A percentile compares a stretch with the other conserved stretches of the same genome.
Evolutionary conservation across 2,113 vertebrate species (phyloP).

Genomic region (Alligator sinensis): DNA sequence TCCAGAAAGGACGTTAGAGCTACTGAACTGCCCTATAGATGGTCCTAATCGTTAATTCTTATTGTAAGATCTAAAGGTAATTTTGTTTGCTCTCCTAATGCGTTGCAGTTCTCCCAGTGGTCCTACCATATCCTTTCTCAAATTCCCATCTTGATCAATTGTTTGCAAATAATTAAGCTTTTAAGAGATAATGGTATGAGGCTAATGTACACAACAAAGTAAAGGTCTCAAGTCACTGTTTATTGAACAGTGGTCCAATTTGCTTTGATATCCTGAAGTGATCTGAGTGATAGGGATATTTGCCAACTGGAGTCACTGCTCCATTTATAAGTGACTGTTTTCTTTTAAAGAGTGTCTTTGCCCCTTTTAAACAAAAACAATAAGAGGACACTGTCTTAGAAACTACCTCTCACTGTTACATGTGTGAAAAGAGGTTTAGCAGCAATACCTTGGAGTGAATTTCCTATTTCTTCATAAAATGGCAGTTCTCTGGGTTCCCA

Average conservation of each 20-base stretch:
- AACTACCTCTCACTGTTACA: neutral
- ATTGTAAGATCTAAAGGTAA: conserved; percentile 84
- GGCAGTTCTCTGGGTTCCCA: conserved; percentile 32
- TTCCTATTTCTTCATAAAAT: conserved; percentile 63
- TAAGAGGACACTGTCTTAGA: neutral
- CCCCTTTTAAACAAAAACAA: neutral
- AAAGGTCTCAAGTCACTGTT: conserved; percentile 74
- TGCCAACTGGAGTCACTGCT: conserved; percentile 1
- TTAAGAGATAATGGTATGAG: conserved; percentile 85
- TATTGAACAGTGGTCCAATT: conserved; percentile 74
- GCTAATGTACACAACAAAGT: conserved; percentile 83
- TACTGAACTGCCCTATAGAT: conserved; percentile 42
- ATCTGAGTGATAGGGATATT: conserved; percentile 59
- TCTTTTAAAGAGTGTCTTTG: conserved; percentile 3
- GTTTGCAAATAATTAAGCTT: conserved; percentile 92
- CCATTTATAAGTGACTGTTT: conserved; percentile 31
- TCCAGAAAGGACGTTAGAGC: conserved; percentile 74
- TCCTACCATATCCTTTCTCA: conserved; percentile 79
- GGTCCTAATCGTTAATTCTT: conserved; percentile 82
- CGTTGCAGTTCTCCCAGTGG: conserved; percentile 80
- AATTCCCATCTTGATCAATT: conserved; percentile 88
- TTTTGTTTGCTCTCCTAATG: conserved; percentile 88
- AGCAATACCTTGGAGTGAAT: neutral
- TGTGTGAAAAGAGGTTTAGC: neutral
- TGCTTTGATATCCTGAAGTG: conserved; percentile 78